Evolutionary conservation across 2,797 vertebrate genomes (phyloP).

Genomic region (Pangasius mekongensis): DNA sequence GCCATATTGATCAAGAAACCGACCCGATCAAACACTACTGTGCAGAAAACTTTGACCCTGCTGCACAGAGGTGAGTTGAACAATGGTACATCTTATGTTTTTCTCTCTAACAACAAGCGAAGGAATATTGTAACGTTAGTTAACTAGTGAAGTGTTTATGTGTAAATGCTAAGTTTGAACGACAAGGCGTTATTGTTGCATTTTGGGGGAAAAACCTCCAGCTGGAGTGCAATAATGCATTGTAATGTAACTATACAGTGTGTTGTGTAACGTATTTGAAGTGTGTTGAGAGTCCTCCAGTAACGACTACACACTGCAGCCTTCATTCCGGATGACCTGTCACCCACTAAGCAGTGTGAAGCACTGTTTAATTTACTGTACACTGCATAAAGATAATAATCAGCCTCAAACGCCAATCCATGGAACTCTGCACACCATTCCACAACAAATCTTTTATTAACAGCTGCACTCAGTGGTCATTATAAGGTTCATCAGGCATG

Average conservation of each 20-base stretch:
- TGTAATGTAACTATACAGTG: neutral
- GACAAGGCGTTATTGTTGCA: neutral
- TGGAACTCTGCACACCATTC: neutral
- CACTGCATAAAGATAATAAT: neutral
- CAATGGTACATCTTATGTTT: neutral
- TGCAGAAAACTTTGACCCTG: slow-evolving; percentile 12
- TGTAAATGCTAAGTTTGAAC: neutral
- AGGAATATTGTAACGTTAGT: neutral
- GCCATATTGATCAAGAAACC: neutral
- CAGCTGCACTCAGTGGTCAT: neutral
- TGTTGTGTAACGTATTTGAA: neutral
- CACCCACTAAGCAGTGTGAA: neutral
- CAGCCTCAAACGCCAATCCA: neutral
- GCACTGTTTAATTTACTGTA: neutral
- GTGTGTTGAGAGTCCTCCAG: neutral
- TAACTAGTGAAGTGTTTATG: neutral
- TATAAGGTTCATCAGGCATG: neutral
- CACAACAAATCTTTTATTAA: neutral
- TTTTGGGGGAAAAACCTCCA: neutral
- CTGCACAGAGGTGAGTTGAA: slow-evolving; percentile 13
- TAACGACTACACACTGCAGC: neutral
- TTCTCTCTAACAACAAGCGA: neutral
- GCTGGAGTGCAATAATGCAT: neutral
- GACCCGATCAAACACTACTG: neutral
- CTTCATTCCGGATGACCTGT: slow-evolving; percentile 13